Evolutionary conservation across 2,113 vertebrate species (phyloP).

Genomic region (Lynx canadensis): DNA sequence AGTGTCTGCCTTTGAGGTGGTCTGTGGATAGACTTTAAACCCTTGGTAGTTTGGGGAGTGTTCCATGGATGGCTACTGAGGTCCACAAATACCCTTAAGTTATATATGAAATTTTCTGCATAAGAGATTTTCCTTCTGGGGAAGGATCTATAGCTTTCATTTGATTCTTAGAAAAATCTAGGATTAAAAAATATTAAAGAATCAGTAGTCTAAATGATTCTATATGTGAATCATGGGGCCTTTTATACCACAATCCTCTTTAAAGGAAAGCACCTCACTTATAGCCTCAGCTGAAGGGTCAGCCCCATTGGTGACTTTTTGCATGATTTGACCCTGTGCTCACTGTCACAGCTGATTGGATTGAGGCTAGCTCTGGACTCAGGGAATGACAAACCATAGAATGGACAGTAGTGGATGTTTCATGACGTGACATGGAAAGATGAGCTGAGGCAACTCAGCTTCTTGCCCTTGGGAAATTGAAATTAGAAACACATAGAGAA

Average conservation of each 20-base stretch:
- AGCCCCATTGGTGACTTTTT: not conserved
- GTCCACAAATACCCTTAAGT: not conserved
- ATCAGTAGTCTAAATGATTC: not conserved
- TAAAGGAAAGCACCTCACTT: not conserved
- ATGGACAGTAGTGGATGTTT: not conserved
- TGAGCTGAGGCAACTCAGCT: not conserved
- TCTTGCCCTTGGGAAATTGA: not conserved
- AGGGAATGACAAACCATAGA: not conserved
- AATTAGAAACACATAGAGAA: not conserved
- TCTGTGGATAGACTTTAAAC: not conserved
- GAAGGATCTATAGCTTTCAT: not conserved
- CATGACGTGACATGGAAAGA: not conserved
- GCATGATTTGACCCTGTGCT: not conserved
- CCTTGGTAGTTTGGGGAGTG: not conserved
- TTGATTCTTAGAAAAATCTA: conserved; percentile 23
- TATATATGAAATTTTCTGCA: not conserved
- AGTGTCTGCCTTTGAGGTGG: not conserved
- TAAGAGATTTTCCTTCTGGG: not conserved
- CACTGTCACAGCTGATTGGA: not conserved
- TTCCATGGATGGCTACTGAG: not conserved
- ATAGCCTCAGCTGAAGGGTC: not conserved
- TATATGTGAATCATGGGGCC: not conserved
- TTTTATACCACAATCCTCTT: not conserved
- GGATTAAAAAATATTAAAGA: not conserved
- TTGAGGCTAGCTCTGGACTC: not conserved